Percentiles rank a stretch among this genome's conserved stretches.
Evolutionary conservation across 2,797 vertebrate genomes (phyloP).

Genomic region (Rhabdophis nuchalis): DNA sequence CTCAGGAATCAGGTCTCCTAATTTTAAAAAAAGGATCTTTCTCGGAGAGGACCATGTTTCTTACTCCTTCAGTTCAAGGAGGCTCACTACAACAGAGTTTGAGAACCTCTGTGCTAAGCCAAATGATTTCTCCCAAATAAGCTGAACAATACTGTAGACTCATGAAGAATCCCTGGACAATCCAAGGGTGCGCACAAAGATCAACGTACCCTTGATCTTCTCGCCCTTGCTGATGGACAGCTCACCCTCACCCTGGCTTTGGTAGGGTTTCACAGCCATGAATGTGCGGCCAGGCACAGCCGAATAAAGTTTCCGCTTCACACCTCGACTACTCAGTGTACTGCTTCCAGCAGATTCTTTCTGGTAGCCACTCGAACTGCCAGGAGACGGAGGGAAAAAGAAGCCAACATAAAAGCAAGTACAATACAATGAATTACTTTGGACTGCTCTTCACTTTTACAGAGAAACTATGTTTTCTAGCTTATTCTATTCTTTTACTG

Average conservation of each 20-base stretch:
- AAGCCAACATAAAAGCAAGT: not conserved
- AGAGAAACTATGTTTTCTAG: not conserved
- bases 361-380: conserved; percentile 68
- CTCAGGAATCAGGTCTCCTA: not conserved
- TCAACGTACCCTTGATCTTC: conserved; percentile 86
- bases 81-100: not conserved
- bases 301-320: conserved; percentile 83
- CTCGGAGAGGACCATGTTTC: not conserved
- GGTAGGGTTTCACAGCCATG: conserved; percentile 84
- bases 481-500: not conserved
- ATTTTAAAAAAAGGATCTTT: not conserved
- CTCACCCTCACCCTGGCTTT: conserved; percentile 87
- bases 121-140: not conserved
- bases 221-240: conserved; percentile 90
- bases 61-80: not conserved
- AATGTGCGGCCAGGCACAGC: conserved; percentile 88
- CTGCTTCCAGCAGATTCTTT: conserved; percentile 63
- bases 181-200: conserved; percentile 14
- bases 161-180: not conserved
- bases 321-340: conserved; percentile 63
- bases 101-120: not conserved
- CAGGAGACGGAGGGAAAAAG: conserved; percentile 13
- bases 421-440: not conserved
- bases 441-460: not conserved
- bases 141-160: not conserved